Percentiles rank a stretch among this genome's conserved stretches.
Evolutionary conservation across 1,140 invertebrate genomes (phyloP).

Genomic region (Drosophila takahashii): DNA sequence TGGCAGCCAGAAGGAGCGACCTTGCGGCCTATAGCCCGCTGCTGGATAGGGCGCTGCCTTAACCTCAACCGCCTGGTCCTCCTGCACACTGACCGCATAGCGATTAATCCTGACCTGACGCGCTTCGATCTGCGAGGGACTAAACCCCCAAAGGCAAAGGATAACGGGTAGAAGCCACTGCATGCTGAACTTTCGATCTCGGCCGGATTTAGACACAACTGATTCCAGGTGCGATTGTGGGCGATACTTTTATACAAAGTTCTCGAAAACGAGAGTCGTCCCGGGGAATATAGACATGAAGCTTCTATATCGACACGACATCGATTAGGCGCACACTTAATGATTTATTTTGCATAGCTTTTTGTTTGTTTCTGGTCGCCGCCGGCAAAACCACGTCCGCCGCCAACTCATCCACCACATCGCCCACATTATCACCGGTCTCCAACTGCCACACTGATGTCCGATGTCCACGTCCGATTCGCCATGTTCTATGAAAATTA

Average conservation of each 20-base stretch:
- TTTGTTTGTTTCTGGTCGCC: constrained; percentile 55
- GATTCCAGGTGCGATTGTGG: constrained; percentile 44
- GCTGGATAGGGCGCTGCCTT: constrained; percentile 63
- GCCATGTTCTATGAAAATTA: constrained; percentile 81
- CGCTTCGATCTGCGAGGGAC: constrained; percentile 21
- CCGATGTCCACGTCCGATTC: constrained; percentile 66
- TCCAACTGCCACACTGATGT: constrained; percentile 34
- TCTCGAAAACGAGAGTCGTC: constrained; percentile 73
- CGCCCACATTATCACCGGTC: constrained; percentile 24
- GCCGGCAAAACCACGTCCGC: constrained; percentile 49
- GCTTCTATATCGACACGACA: constrained; percentile 52
- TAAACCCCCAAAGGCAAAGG: constrained; percentile 30
- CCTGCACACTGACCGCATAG: constrained; percentile 65
- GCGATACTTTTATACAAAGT: constrained; percentile 66
- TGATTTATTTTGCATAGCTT: constrained; percentile 71
- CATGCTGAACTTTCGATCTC: constrained; percentile 51
- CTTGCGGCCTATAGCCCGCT: constrained; percentile 61
- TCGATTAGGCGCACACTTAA: constrained; percentile 77
- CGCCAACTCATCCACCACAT: constrained; percentile 53
- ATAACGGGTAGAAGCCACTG: constrained; percentile 41
- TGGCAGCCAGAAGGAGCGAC: constrained; percentile 64
- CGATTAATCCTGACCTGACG: constrained; percentile 77
- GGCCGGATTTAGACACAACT: constrained; percentile 49
- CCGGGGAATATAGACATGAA: constrained; percentile 25
- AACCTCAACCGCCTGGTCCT: constrained; percentile 59